Base-by-base conservation (phyloP, 2,113 vertebrate species). In the Burhinus oedicnemus region DNA sequence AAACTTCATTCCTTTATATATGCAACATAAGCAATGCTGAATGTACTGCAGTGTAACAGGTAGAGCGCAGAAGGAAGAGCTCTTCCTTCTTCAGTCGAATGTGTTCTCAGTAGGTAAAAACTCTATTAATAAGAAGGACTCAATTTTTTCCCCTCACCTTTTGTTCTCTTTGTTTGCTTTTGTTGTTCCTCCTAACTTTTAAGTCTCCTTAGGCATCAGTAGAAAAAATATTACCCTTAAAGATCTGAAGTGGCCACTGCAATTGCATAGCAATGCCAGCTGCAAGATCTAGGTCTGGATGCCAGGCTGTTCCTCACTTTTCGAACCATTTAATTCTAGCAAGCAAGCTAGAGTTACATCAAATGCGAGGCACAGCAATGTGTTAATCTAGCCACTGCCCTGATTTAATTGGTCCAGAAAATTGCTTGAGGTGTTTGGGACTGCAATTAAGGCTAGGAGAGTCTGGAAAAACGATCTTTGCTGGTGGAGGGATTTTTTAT, bases 371-470 rank as follows among this genome's bases (percentile, higher is more conserved):
- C 93, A 91, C 64, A 29, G 32, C 54, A 84, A 84, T 54, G 45
- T 91, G 86, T 96, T 95, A 90, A 90, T 92, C 80, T 57, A 95
- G 90, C 58, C 82, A 87, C 86, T 96, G 65, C 51, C 92, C 82
- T 58, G 62, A 85, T 91, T 86, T 97, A 98, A 98, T 97, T 98
- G 96, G 92, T 95, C 68, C 64, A 96, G 94, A 97, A 95, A 88
- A 91, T 90, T 64, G 87, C 94, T 96, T 70, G 93, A 96, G 96
- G 96, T 98, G 74, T 95, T 97, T 90, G 88, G 64, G 76, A 89
- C 82, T 96, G 87, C 97, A 98, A 97, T 97, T 97, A 98, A 98
- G 95, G 76, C 88, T 94, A 54, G 76, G 77, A 74, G 71, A 16
- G 55, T 74, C 79, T 96, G 85, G 75, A 94, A 97, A 96, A 95